Evolutionary conservation across 2,888 invertebrate species (phyloP).

Genomic region (Dastarcus helophoroides): DNA sequence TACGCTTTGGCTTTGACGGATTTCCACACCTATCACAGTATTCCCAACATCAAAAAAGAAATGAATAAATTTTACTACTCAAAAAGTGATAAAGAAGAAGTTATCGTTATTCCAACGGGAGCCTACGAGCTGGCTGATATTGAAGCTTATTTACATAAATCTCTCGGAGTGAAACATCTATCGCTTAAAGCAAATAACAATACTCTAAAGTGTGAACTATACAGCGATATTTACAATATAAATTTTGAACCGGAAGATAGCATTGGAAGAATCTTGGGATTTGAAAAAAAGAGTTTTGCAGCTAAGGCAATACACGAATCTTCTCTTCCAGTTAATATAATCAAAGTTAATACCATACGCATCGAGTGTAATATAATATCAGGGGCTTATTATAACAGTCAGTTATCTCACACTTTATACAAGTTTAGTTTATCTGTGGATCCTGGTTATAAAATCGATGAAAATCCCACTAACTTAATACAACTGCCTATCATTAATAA

Average conservation of each 20-base stretch:
- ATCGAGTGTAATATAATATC: constrained; percentile 21
- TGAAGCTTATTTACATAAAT: constrained; percentile 4
- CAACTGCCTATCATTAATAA: constrained; percentile 23
- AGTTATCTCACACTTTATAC: constrained; percentile 25
- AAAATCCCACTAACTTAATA: constrained; percentile 25
- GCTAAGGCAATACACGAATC: constrained; percentile 12
- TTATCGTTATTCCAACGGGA: constrained; percentile 5
- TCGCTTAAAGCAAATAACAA: constrained; percentile 6
- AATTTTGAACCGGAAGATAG: constrained; percentile 2
- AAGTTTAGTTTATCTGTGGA: constrained; percentile 25
- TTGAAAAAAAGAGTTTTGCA: constrained; percentile 2
- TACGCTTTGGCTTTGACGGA: constrained; percentile 11
- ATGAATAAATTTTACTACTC: constrained; percentile 10
- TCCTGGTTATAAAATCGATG: constrained; percentile 28
- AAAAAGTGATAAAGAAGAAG: constrained; percentile 15
- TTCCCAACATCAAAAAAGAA: constrained; percentile 14
- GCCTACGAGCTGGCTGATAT: constrained; percentile 7
- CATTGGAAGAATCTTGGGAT: constrained; percentile 6
- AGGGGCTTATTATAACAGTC: constrained; percentile 24
- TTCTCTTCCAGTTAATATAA: constrained; percentile 15
- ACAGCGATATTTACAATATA: not conserved
- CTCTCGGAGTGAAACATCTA: too few species aligned
- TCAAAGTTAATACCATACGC: constrained; percentile 14
- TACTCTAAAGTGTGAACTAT: constrained; percentile 6
- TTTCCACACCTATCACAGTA: constrained; percentile 9